These are phyloP conservation scores for Lycocerus yunnanus DNA, from an alignment of 2,888 invertebrate genomes.

Conservation along the genomic window DNA sequence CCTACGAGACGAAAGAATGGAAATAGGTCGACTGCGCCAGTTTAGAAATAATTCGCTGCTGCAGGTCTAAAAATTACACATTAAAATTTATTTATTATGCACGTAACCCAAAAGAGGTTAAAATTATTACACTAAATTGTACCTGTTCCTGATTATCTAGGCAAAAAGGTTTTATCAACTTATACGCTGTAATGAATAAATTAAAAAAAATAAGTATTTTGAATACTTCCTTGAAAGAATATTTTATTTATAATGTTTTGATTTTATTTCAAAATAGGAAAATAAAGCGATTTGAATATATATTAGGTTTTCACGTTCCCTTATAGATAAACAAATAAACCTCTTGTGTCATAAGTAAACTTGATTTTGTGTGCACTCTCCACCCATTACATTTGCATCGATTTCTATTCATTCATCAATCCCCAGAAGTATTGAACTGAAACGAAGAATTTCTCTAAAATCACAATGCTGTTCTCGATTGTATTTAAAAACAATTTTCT, in stretches of 20 bases:
- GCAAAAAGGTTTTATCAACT: not conserved
- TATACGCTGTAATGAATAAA: not conserved
- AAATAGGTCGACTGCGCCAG: not conserved
- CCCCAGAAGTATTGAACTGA: conserved; percentile 6
- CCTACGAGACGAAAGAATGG: not conserved
- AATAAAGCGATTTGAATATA: conserved; percentile 20
- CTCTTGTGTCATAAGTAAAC: conserved; percentile 17
- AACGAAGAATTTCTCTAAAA: not conserved
- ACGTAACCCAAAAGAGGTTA: not conserved
- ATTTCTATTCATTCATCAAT: conserved; percentile 11
- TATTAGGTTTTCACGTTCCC: conserved; percentile 13
- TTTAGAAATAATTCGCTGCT: not conserved
- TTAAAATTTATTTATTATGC: not conserved
- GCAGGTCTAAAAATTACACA: not conserved
- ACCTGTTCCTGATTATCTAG: not conserved
- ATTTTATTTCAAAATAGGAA: conserved; percentile 23
- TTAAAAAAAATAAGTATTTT: not conserved
- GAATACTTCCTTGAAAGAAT: not conserved
- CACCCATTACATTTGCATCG: conserved; percentile 12
- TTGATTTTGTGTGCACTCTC: conserved; percentile 10
- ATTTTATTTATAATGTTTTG: not conserved
- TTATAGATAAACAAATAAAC: conserved; percentile 9
- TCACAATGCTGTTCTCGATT: not conserved
- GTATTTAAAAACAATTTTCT: not conserved
- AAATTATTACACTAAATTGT: not conserved